Percentiles rank a stretch among this genome's conserved stretches.
Evolutionary conservation across 64 coral and sea anemone genomes (phyloP).

Genomic region (Astreopora myriophthalma): DNA sequence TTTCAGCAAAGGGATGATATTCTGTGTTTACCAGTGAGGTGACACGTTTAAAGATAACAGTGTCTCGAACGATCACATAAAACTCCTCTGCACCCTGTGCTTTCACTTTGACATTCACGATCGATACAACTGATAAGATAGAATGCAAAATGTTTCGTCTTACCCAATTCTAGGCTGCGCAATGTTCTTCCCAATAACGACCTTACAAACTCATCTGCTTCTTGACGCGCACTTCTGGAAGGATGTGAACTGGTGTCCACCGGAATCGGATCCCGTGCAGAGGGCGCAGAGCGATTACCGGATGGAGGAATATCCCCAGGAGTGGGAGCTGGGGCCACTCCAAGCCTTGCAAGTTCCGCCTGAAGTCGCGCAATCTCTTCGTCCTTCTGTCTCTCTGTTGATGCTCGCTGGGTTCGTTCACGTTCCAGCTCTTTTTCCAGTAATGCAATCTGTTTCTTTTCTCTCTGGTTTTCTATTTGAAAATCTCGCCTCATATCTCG

Average conservation of each 20-base stretch:
- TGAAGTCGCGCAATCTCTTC: conserved; percentile 61
- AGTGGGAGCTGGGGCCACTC: background rate
- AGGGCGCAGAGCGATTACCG: background rate
- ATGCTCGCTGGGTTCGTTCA: conserved; percentile 33
- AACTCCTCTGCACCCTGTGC: background rate
- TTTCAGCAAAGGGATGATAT: too few species aligned
- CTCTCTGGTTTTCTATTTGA: conserved; percentile 23
- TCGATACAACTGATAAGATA: background rate
- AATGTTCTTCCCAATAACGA: conserved; percentile 7
- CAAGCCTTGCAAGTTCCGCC: conserved; percentile 35
- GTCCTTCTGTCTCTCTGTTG: conserved; percentile 60
- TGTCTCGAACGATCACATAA: too few species aligned
- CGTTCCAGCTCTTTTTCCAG: conserved; percentile 59
- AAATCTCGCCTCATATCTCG: conserved; percentile 26
- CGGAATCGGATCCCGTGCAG: background rate
- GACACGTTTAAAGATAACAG: too few species aligned
- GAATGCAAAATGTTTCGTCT: background rate
- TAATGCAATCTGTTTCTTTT: conserved; percentile 55
- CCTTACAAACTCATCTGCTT: conserved; percentile 20
- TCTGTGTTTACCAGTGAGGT: too few species aligned
- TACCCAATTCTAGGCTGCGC: background rate
- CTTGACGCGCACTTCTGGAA: background rate
- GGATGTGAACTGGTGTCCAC: background rate
- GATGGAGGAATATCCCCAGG: background rate
- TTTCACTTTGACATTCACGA: background rate